These are phyloP conservation scores for Dynastes hyllus DNA, from an alignment of 2,888 invertebrate species.

Conservation along the genomic window DNA sequence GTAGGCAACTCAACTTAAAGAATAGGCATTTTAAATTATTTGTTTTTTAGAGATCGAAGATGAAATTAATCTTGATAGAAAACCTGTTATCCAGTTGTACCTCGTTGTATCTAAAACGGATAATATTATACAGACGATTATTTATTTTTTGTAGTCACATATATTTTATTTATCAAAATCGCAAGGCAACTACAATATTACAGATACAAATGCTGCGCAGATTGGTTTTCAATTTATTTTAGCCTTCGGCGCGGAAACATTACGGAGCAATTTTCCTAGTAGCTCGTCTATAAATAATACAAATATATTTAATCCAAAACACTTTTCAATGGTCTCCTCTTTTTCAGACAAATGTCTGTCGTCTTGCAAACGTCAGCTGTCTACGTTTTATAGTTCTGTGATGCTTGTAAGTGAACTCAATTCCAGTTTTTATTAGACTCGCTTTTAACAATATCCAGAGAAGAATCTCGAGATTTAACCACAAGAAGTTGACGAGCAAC, in stretches of 20 bases:
- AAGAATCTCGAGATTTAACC: conserved; percentile 53
- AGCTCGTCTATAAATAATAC: conserved; percentile 37
- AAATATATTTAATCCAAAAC: conserved; percentile 38
- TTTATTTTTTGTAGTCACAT: too few species aligned
- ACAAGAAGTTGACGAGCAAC: conserved; percentile 59
- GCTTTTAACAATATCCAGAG: conserved; percentile 53
- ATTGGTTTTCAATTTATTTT: conserved; percentile 1
- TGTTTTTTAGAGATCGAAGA: too few species aligned
- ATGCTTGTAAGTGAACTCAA: conserved; percentile 56
- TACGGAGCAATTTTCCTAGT: background rate
- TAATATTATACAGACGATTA: too few species aligned
- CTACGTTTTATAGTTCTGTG: conserved; percentile 54
- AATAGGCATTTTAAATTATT: too few species aligned
- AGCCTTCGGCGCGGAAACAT: background rate
- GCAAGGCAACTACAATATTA: background rate
- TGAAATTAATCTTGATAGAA: too few species aligned
- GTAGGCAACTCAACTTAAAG: too few species aligned
- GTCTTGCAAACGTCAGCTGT: conserved; percentile 45
- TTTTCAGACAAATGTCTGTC: conserved; percentile 22
- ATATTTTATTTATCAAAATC: too few species aligned
- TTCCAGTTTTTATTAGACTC: conserved; percentile 57
- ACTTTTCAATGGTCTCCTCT: conserved; percentile 19
- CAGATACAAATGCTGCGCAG: background rate
- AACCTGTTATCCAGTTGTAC: too few species aligned
- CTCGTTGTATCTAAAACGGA: too few species aligned